These are phyloP conservation scores for Mohoua ochrocephala DNA, from an alignment of 2,113 vertebrate genomes.

Conservation along the genomic window DNA sequence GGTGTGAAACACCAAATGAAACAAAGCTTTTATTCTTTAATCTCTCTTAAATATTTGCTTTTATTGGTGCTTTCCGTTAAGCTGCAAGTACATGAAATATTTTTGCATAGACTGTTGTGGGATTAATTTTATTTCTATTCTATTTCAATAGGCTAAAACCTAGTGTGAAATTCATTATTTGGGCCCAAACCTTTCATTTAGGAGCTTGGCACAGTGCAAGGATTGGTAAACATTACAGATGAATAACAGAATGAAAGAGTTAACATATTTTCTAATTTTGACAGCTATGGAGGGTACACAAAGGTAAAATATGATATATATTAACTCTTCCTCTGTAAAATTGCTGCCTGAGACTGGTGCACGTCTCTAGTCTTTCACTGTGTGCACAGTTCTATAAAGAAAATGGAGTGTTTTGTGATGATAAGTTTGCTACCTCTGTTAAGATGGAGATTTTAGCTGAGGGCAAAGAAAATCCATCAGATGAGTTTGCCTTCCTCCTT, in stretches of 20 bases:
- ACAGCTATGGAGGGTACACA: neutral
- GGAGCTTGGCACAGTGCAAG: neutral
- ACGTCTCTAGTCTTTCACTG: neutral
- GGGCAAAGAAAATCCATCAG: slow-evolving; percentile 59
- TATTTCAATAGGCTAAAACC: neutral
- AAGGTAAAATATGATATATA: neutral
- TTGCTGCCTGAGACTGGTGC: neutral
- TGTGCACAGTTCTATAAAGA: neutral
- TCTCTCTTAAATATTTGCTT: neutral
- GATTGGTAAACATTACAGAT: neutral
- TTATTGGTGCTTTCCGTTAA: neutral
- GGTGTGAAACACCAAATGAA: neutral
- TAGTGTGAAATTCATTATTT: neutral
- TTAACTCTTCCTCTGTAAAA: neutral
- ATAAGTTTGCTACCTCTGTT: slow-evolving; percentile 5
- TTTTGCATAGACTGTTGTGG: neutral
- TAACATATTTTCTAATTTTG: neutral
- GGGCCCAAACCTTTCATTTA: neutral
- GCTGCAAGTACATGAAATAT: neutral
- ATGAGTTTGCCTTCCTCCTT: slow-evolving; percentile 25
- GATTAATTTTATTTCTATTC: neutral
- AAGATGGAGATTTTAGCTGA: slow-evolving; percentile 42
- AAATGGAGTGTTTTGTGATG: slow-evolving; percentile 5
- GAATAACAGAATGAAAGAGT: neutral
- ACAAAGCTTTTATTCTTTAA: neutral